phyloP scores from a whole-genome alignment of 2,888 invertebrate genomes.

The Epicampocera succincta region DNA sequence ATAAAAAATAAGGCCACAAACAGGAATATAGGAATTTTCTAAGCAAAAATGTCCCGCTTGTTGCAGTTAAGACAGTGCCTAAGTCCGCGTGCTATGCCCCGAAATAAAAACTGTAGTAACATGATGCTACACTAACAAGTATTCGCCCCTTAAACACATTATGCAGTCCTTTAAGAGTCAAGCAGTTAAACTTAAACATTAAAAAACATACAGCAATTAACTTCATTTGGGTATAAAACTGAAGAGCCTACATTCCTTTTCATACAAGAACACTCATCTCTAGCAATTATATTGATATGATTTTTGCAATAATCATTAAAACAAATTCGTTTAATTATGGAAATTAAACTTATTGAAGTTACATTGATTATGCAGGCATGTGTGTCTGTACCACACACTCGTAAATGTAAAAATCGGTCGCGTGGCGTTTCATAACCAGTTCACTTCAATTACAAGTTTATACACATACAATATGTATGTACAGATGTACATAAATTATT shows the following conservation, averaged over 20 bases:
- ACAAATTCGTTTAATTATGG: slow-evolving; percentile 41
- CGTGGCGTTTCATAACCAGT: not conserved
- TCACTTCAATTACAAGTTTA: not conserved
- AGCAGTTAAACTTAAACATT: too few species aligned
- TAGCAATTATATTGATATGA: slow-evolving; percentile 1
- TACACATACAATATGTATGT: not conserved
- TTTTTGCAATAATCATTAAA: slow-evolving; percentile 22
- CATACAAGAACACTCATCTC: not conserved
- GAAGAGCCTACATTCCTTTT: not conserved
- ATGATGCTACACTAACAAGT: too few species aligned
- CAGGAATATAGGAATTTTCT: too few species aligned
- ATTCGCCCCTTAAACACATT: too few species aligned
- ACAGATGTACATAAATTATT: slow-evolving; percentile 7
- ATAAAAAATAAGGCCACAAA: too few species aligned
- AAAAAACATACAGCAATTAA: not conserved
- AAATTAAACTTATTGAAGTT: slow-evolving; percentile 7
- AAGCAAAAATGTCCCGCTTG: too few species aligned
- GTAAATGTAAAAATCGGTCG: too few species aligned
- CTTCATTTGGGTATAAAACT: not conserved
- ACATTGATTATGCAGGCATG: not conserved
- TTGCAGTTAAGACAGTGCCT: too few species aligned
- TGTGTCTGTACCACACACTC: not conserved
- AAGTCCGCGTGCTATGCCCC: too few species aligned
- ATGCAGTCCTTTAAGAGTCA: too few species aligned
- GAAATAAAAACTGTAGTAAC: too few species aligned